phyloP scores from a whole-genome alignment of 2,113 vertebrate genomes.

The Nannospalax galili region DNA sequence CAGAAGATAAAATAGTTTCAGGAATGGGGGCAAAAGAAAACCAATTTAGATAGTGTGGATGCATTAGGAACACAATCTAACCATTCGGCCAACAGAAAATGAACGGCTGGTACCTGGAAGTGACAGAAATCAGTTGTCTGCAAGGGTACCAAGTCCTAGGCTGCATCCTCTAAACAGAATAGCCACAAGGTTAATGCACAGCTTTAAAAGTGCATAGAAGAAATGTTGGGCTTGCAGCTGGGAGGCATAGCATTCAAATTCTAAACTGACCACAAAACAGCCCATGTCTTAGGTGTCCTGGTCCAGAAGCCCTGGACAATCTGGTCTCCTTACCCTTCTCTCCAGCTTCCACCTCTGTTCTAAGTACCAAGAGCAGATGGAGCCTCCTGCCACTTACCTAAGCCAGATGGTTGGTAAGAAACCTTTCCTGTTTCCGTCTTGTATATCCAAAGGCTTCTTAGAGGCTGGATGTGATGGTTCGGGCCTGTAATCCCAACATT shows the following conservation, averaged over 20 bases:
- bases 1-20: neutral
- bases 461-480: neutral
- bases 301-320: too few species aligned
- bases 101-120: neutral
- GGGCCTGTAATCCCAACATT: neutral
- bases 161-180: neutral
- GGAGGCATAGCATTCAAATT: neutral
- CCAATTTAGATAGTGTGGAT: neutral
- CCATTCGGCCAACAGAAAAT: neutral
- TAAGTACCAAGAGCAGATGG: fast-evolving
- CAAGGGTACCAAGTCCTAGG: neutral
- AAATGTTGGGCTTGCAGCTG: neutral
- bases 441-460: neutral
- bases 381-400: neutral
- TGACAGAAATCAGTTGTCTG: neutral
- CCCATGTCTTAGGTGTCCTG: fast-evolving
- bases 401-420: neutral
- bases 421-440: neutral
- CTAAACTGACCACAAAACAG: neutral
- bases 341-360: neutral
- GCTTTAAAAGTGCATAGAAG: neutral
- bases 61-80: constrained; percentile 6
- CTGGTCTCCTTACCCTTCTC: neutral
- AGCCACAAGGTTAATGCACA: neutral
- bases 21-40: neutral